Conservation (phyloP, 1,140 invertebrate genomes). For the Polypedilum vanderplanki region DNA sequence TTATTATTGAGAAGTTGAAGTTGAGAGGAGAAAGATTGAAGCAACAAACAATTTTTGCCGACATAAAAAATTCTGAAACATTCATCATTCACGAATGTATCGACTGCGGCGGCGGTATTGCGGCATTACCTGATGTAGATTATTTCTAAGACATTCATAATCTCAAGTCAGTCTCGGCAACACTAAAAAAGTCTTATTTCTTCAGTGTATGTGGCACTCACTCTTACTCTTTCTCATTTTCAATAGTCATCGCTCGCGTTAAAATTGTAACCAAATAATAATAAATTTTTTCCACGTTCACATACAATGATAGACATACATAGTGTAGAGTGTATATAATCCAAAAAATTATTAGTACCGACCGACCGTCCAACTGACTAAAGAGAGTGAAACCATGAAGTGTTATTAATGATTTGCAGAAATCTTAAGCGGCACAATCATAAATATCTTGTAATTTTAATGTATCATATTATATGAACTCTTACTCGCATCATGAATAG, state of each 20-base stretch:
- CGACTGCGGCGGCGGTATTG: background rate
- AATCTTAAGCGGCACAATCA: slow-evolving; percentile 16
- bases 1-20: background rate
- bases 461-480: background rate
- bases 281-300: background rate
- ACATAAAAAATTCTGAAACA: slow-evolving; percentile 7
- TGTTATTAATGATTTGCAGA: slow-evolving; percentile 19
- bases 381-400: background rate
- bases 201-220: background rate
- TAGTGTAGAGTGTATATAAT: background rate
- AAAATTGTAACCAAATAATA: slow-evolving; percentile 27
- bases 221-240: slow-evolving; percentile 5
- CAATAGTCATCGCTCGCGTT: slow-evolving; percentile 22
- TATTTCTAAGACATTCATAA: background rate
- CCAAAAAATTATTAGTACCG: background rate
- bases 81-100: background rate
- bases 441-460: slow-evolving; percentile 20
- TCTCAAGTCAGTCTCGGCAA: background rate
- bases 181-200: background rate
- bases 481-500: background rate
- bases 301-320: background rate
- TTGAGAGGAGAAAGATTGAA: background rate
- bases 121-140: background rate
- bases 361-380: background rate
- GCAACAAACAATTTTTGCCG: slow-evolving; percentile 25